Evolutionary conservation across 2,888 invertebrate genomes (phyloP), one percentile per base, ranked within the genome.

Genomic region (Dastarcus helophoroides): DNA sequence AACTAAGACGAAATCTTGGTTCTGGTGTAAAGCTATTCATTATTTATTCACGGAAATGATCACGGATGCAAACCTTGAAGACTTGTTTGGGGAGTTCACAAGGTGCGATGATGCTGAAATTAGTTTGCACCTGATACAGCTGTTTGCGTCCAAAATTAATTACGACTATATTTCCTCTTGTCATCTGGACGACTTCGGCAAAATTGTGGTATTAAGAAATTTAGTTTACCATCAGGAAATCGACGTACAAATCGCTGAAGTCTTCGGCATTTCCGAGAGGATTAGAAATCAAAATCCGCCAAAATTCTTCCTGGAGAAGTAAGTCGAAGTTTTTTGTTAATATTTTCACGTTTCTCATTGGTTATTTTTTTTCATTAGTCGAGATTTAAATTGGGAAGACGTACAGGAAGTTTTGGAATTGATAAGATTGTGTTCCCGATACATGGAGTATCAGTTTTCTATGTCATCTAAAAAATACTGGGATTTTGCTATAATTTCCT

Each of bases 401-500:
- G 42, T 55, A 5, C 48, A 60, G 32, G 50, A 57, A 33, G 57
- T 64, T 33, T 48, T 60, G 8, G 62, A 65, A 43, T 52, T 63
- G 7, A 52, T 63, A 33, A 52, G 58, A 34, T 52, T 65, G 22
- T 53, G 64, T 39, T 41, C 53, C 8, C 39, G 43, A 10, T 43
- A 63, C 25, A 53, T 68, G 11, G 38, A 46, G 27, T 28, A 41
- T 17, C 47, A 54, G 21, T 41, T 56, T 21, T 32, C 46, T 14
- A 36, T 35, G 35, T 32, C 55, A 37, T 56, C 60, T 3, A 41
- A 62, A 16, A 56, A 64, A 39, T 69, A 75, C 44, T 85, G 86
- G 84, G 86, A 86, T 63, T 76, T 79, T 51, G 63, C 74, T 42
- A 67, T 79, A 41, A 73, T 86, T 52, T 69, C 76, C 31, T 58